Evolutionary conservation across 2,113 vertebrate species (phyloP).

Genomic region (Okapia johnstoni): DNA sequence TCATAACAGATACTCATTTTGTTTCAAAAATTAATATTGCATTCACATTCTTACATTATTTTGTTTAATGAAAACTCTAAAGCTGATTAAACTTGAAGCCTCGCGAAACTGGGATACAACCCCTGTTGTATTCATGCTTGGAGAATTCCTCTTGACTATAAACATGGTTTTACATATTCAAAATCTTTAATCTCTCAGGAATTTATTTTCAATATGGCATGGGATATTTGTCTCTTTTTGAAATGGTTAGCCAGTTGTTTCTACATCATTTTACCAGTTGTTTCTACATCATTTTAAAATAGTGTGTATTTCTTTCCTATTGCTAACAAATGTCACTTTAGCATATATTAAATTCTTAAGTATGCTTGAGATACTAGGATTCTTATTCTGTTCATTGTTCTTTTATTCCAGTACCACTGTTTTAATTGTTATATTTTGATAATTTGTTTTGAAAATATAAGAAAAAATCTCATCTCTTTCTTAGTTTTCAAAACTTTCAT

Average conservation of each 20-base stretch:
- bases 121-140: not conserved
- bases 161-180: not conserved
- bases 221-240: not conserved
- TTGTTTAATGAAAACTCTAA: not conserved
- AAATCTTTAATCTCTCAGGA: not conserved
- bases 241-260: not conserved
- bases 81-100: not conserved
- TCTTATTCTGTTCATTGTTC: not conserved
- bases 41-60: not conserved
- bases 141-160: not conserved
- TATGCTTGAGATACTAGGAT: not conserved
- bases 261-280: not conserved
- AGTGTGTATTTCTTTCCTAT: not conserved
- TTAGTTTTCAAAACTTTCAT: not conserved
- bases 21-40: not conserved
- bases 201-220: not conserved
- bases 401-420: not conserved
- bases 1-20: not conserved
- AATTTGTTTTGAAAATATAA: not conserved
- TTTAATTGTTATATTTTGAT: conserved; percentile 10
- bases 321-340: conserved; percentile 9
- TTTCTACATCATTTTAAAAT: not conserved
- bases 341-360: not conserved
- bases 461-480: not conserved
- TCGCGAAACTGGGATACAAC: not conserved